phyloP scores from a whole-genome alignment of 1,140 invertebrate genomes.

The Plectrocnemia conspersa region DNA sequence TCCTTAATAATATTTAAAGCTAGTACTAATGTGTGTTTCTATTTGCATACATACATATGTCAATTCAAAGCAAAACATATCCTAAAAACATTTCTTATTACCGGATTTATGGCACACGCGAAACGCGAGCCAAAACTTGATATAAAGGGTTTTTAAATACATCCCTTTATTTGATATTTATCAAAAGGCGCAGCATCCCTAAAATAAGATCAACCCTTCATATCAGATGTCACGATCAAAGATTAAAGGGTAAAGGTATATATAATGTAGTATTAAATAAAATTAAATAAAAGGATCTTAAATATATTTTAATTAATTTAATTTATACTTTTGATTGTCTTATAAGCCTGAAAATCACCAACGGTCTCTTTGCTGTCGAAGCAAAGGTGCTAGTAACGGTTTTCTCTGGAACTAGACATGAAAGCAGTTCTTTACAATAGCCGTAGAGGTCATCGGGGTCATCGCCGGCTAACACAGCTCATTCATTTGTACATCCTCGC shows the following conservation, averaged over 20 bases:
- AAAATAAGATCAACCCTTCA: constrained; percentile 10
- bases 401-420: constrained; percentile 11
- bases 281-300: background rate
- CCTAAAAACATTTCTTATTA: too few relatives aligned
- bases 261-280: constrained; percentile 1
- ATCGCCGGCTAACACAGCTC: constrained; percentile 17
- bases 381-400: constrained; percentile 30
- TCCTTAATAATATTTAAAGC: too few relatives aligned
- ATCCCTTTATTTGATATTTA: background rate
- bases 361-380: background rate
- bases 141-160: background rate
- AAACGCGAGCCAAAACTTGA: constrained; percentile 14
- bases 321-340: constrained; percentile 4
- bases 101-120: constrained; percentile 10
- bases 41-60: too few relatives aligned
- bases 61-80: too few relatives aligned
- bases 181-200: constrained; percentile 6
- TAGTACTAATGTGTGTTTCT: too few relatives aligned
- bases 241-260: constrained; percentile 22
- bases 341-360: background rate
- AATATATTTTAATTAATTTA: constrained; percentile 9
- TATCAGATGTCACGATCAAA: background rate
- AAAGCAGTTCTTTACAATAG: constrained; percentile 7
- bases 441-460: constrained; percentile 27
- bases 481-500: constrained; percentile 23